Evolutionary conservation across 2,113 vertebrate species (phyloP).

Genomic region (Chaetodon auriga): DNA sequence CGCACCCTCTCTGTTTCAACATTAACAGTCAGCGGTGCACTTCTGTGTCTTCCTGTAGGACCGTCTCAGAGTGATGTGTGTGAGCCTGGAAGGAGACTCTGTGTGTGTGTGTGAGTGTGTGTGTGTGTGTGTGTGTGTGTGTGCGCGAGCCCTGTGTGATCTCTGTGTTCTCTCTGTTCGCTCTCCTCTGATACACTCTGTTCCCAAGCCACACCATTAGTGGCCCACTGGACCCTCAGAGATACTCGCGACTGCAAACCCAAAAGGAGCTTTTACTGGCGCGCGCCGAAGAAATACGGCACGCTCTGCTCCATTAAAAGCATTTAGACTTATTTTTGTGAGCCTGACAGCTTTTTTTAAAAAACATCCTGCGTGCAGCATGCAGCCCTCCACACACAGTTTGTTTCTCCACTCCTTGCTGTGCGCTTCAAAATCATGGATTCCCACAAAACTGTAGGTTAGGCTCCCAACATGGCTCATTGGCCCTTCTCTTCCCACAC

Average conservation of each 20-base stretch:
- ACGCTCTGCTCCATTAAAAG: constrained; percentile 70
- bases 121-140: constrained; percentile 23
- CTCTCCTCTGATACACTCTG: constrained; percentile 66
- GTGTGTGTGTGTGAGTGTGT: constrained; percentile 26
- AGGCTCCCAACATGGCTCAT: constrained; percentile 31
- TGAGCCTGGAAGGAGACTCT: neutral
- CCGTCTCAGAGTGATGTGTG: constrained; percentile 28
- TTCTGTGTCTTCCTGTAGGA: constrained; percentile 36
- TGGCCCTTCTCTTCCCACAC: constrained; percentile 15
- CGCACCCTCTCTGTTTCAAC: constrained; percentile 52
- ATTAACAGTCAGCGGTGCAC: constrained; percentile 51
- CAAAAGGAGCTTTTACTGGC: constrained; percentile 60
- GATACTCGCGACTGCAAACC: constrained; percentile 45
- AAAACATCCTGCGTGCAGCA: constrained; percentile 7
- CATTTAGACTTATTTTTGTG: constrained; percentile 67
- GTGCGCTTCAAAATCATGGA: constrained; percentile 12
- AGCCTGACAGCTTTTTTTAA: constrained; percentile 40
- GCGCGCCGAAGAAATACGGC: constrained; percentile 45
- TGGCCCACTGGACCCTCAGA: constrained; percentile 61
- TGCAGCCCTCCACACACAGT: constrained; percentile 20
- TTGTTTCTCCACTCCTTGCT: constrained; percentile 31
- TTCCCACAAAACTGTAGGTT: constrained; percentile 35
- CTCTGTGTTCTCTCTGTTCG: constrained; percentile 44
- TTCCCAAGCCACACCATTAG: constrained; percentile 67
- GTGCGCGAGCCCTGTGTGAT: constrained; percentile 47